A percentile compares a stretch with the other conserved stretches of the same genome.
Evolutionary conservation across 1,140 invertebrate species (phyloP).

Genomic region (Zaprionus ornatus): DNA sequence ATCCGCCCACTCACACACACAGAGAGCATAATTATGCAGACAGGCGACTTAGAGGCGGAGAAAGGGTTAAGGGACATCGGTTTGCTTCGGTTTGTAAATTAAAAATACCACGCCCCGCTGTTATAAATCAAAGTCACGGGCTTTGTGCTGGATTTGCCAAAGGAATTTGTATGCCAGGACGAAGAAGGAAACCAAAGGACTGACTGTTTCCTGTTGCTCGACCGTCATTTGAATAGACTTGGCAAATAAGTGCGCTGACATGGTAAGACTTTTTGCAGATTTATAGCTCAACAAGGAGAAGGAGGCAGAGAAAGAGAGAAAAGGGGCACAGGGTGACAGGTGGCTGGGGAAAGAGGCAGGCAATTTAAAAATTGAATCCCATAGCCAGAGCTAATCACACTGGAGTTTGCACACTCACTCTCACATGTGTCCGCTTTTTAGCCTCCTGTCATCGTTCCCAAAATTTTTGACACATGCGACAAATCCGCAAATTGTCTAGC

Average conservation of each 20-base stretch:
- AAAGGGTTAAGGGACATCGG: slow-evolving; percentile 33
- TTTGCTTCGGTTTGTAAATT: slow-evolving; percentile 56
- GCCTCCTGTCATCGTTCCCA: slow-evolving; percentile 28
- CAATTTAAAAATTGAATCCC: slow-evolving; percentile 80
- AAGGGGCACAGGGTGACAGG: neutral
- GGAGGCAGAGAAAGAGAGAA: neutral
- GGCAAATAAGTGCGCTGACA: slow-evolving; percentile 72
- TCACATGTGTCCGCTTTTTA: slow-evolving; percentile 50
- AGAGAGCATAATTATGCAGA: slow-evolving; percentile 67
- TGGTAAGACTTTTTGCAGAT: slow-evolving; percentile 68
- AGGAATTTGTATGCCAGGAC: slow-evolving; percentile 65
- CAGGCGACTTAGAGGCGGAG: slow-evolving; percentile 2
- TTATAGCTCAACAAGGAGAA: slow-evolving; percentile 42
- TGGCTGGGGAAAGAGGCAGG: slow-evolving; percentile 6
- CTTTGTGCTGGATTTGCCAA: slow-evolving; percentile 71
- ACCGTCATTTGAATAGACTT: slow-evolving; percentile 72
- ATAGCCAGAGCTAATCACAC: slow-evolving; percentile 58
- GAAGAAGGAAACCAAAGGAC: neutral
- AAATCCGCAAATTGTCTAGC: slow-evolving; percentile 33
- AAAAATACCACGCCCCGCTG: slow-evolving; percentile 73
- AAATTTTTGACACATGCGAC: slow-evolving; percentile 69
- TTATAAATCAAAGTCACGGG: slow-evolving; percentile 78
- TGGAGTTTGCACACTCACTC: neutral
- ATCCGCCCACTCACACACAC: slow-evolving; percentile 7
- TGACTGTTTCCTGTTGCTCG: slow-evolving; percentile 62